phyloP scores from a whole-genome alignment of 2,797 vertebrate genomes.

The Glyptemys insculpta region DNA sequence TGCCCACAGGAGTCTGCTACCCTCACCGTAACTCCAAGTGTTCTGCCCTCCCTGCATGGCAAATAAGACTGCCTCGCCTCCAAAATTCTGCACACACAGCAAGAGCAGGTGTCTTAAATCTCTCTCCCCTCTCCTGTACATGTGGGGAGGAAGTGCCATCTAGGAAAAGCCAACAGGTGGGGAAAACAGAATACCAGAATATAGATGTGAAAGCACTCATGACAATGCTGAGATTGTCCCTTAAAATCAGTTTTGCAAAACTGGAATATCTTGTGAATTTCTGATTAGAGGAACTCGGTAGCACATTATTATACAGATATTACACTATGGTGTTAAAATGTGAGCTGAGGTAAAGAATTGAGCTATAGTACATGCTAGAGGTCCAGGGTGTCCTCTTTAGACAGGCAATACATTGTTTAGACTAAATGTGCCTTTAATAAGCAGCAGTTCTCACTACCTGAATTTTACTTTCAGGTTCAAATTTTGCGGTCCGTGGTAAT shows the following conservation, averaged over 20 bases:
- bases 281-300: no score
- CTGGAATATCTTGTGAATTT: not conserved
- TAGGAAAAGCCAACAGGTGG: not conserved
- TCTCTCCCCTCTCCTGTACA: not conserved
- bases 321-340: not conserved
- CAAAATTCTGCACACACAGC: not conserved
- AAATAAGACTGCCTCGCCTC: not conserved
- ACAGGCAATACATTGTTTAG: not conserved
- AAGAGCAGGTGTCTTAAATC: not conserved
- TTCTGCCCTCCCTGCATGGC: rapidly evolving
- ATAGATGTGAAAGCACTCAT: not conserved
- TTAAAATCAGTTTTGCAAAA: not conserved
- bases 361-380: not conserved
- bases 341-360: not conserved
- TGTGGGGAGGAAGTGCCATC: not conserved
- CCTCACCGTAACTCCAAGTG: not conserved
- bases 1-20: not conserved
- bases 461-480: not conserved
- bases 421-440: not conserved
- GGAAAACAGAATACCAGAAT: not conserved
- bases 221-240: not conserved
- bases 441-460: not conserved
- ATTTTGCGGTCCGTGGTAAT: no score
- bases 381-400: not conserved
- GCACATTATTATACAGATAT: no score